These are phyloP conservation scores for Ursus arctos DNA, from an alignment of 2,113 vertebrate species.

Conservation along the genomic window DNA sequence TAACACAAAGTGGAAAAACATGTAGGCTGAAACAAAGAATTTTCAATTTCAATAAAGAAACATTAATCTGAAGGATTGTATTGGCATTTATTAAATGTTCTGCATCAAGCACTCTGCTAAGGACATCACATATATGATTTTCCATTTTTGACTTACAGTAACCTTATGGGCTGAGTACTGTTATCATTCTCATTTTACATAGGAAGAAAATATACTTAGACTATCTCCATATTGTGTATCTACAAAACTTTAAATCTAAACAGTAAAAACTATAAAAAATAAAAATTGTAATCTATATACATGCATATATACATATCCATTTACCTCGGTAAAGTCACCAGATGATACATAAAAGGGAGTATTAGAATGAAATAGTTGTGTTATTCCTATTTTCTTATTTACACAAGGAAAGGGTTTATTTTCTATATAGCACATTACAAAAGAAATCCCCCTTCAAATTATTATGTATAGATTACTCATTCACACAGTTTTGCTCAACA, in stretches of 20 bases:
- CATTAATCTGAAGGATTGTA: not conserved
- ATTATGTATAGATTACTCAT: not conserved
- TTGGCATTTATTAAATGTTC: not conserved
- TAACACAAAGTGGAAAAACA: not conserved
- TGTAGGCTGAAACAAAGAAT: not conserved
- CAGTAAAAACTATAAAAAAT: not conserved
- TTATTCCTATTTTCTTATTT: not conserved
- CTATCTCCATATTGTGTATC: not conserved
- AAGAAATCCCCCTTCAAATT: conserved; percentile 30
- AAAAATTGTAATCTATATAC: not conserved
- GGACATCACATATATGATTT: not conserved
- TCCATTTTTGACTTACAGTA: not conserved
- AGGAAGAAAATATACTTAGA: conserved; percentile 4
- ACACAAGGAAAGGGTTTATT: not conserved
- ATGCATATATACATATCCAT: not conserved
- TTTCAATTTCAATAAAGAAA: not conserved
- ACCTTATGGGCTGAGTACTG: not conserved
- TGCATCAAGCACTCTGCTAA: not conserved
- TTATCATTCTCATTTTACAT: not conserved
- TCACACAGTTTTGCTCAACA: not conserved
- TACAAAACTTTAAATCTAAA: not conserved
- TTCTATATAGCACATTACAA: not conserved
- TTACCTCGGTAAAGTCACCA: not conserved
- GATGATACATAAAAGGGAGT: not conserved
- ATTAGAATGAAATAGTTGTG: not conserved